These are phyloP conservation scores for Oceanodroma leucorhoa DNA, from an alignment of 2,797 vertebrate species.

Conservation along the genomic window DNA sequence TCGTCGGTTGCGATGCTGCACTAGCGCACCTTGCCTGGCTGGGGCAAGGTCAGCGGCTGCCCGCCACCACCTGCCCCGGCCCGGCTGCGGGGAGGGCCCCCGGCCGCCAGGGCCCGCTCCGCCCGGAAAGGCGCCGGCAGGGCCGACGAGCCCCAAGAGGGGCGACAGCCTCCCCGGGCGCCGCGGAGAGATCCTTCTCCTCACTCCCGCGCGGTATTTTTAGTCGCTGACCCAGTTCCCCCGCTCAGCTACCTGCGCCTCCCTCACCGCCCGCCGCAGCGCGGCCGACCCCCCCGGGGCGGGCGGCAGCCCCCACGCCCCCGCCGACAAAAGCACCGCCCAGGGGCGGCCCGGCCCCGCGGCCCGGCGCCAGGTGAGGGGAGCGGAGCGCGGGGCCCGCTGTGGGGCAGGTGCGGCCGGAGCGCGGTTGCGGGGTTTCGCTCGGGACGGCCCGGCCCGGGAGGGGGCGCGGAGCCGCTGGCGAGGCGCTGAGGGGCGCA, in stretches of 20 bases:
- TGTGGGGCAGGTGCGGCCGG: not conserved
- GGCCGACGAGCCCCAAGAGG: not conserved
- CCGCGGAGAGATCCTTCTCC: not conserved
- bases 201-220: not conserved
- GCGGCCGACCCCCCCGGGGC: not conserved
- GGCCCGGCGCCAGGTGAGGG: conserved; percentile 5
- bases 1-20: not conserved
- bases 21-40: not conserved
- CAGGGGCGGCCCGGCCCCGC: not conserved
- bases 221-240: conserved; percentile 18
- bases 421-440: not conserved
- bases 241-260: not conserved
- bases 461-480: not conserved
- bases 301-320: not conserved
- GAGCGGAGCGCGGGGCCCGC: not conserved
- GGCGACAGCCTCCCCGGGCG: too few relatives aligned
- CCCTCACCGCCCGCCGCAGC: not conserved
- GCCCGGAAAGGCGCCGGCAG: not conserved
- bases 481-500: not conserved
- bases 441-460: not conserved
- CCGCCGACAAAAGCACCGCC: not conserved
- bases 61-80: not conserved
- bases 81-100: too few relatives aligned
- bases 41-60: not conserved
- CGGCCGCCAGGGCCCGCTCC: not conserved